Conservation (phyloP, 2,113 vertebrate species). For the Tenrec ecaudatus region DNA sequence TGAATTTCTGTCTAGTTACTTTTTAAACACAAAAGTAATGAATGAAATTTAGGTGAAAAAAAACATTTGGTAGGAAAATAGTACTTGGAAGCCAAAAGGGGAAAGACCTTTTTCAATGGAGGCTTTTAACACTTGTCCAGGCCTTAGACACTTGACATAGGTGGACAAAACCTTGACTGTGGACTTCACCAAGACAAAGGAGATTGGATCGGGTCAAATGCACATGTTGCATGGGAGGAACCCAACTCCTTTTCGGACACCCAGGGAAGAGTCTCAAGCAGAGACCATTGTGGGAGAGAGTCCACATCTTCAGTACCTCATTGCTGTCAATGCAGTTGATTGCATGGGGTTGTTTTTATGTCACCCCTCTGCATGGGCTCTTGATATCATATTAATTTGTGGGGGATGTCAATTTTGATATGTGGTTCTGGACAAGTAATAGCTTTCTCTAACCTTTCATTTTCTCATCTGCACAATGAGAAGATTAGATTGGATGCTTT, state of each 20-base stretch:
- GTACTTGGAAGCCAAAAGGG: not conserved
- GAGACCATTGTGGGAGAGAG: not conserved
- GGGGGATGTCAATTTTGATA: not conserved
- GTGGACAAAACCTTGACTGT: not conserved
- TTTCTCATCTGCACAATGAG: not conserved
- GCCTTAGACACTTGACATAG: not conserved
- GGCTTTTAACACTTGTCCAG: not conserved
- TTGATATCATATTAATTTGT: not conserved
- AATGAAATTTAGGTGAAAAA: conserved; percentile 7
- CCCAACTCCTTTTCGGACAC: not conserved
- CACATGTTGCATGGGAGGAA: not conserved
- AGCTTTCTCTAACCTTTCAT: not conserved
- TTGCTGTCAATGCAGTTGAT: not conserved
- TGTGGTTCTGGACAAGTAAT: not conserved
- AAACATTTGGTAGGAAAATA: not conserved
- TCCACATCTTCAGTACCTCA: not conserved
- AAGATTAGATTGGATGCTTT: not conserved
- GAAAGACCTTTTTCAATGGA: not conserved
- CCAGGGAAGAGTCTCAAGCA: not conserved
- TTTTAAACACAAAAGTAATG: not conserved
- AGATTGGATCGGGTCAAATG: conserved; percentile 7
- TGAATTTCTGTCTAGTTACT: not conserved
- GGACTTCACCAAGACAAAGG: not conserved
- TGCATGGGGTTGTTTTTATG: not conserved
- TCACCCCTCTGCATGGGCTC: not conserved